Conservation (phyloP, 2,113 vertebrate genomes). For the Fulica atra region DNA sequence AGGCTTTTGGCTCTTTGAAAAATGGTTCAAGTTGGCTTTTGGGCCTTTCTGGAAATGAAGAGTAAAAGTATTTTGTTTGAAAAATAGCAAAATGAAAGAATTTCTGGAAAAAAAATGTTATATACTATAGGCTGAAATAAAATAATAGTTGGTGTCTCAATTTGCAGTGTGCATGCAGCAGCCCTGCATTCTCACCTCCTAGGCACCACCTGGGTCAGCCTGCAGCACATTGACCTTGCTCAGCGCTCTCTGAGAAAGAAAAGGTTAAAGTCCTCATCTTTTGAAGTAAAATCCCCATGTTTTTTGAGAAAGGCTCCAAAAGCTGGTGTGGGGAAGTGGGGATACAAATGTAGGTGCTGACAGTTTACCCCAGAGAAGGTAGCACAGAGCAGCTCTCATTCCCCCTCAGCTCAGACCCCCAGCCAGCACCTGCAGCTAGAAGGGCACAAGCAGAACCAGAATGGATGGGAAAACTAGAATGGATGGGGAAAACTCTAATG, state of each 20-base stretch:
- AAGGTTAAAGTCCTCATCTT: background rate
- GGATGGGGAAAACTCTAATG: background rate
- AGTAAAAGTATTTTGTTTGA: background rate
- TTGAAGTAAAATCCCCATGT: background rate
- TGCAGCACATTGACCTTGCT: background rate
- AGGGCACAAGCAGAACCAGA: background rate
- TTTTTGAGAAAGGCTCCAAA: background rate
- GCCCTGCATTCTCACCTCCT: background rate
- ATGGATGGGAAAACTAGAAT: background rate
- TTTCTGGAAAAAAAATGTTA: background rate
- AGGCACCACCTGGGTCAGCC: background rate
- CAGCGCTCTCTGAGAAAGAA: background rate
- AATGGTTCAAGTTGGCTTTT: background rate
- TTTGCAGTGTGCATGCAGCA: background rate
- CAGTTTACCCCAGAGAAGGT: background rate
- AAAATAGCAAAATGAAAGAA: background rate
- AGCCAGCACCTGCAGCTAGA: background rate
- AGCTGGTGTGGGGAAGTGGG: background rate
- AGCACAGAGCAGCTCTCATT: background rate
- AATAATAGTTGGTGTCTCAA: background rate
- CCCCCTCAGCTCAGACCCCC: background rate
- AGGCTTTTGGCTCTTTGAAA: background rate
- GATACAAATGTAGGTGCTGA: background rate
- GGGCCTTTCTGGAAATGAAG: background rate
- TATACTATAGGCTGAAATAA: background rate